Percentiles rank a stretch among this genome's conserved stretches.
Evolutionary conservation across 1,140 invertebrate genomes (phyloP).

Genomic region (Oscheius sp.): DNA sequence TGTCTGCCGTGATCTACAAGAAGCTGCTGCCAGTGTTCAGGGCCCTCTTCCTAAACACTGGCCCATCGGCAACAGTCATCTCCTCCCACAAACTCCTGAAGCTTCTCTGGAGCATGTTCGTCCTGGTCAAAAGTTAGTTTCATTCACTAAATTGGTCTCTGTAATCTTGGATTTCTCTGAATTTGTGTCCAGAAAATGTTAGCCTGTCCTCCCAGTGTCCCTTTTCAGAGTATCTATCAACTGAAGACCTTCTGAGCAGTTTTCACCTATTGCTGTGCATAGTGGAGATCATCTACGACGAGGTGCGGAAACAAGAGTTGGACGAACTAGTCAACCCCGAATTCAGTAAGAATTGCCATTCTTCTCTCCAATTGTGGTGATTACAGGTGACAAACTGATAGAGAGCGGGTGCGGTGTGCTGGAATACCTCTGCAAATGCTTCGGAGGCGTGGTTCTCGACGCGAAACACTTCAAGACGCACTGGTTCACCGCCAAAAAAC

Average conservation of each 20-base stretch:
- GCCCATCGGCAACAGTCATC: not conserved
- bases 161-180: not conserved
- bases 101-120: not conserved
- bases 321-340: conserved; percentile 4
- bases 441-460: not conserved
- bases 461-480: conserved; percentile 10
- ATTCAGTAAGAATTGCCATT: not conserved
- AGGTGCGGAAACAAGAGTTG: not conserved
- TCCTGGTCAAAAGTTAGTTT: not conserved
- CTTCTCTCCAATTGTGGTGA: not conserved
- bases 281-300: not conserved
- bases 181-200: not conserved
- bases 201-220: not conserved
- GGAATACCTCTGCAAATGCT: not conserved
- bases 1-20: conserved; percentile 5
- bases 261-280: conserved; percentile 1
- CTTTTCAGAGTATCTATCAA: not conserved
- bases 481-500: not conserved
- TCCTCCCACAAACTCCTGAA: not conserved
- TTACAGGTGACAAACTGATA: not conserved
- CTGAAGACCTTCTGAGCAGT: conserved; percentile 3
- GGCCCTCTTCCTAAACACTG: not conserved
- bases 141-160: not conserved
- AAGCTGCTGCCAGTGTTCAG: not conserved
- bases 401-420: not conserved